Conservation (phyloP, 1,140 invertebrate genomes). For the Calephelis virginiensis region DNA sequence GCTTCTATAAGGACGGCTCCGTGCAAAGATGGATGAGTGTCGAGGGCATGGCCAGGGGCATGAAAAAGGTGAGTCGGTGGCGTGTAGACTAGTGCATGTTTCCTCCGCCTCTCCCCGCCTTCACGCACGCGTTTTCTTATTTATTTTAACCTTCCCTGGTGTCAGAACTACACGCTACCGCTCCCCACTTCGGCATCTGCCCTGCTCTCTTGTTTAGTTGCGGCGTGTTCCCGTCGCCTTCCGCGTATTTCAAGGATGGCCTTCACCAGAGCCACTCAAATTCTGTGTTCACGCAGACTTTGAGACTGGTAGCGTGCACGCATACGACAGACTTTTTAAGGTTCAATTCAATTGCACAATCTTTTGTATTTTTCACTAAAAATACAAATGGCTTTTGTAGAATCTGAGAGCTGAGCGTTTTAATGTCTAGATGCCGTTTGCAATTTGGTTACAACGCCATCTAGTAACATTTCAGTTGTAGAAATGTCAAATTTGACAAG, state of each 20-base stretch:
- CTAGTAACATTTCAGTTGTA: too few species aligned
- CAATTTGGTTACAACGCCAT: too few species aligned
- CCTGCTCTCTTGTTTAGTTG: constrained; percentile 15
- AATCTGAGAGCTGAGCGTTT: too few species aligned
- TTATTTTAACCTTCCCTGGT: constrained; percentile 40
- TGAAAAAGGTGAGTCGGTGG: constrained; percentile 78
- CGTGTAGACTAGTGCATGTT: constrained; percentile 75
- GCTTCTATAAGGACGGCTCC: constrained; percentile 75
- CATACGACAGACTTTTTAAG: too few species aligned
- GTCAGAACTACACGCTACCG: constrained; percentile 73
- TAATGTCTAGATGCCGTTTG: too few species aligned
- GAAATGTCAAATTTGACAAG: too few species aligned
- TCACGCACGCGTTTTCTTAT: constrained; percentile 32
- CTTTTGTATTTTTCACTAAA: too few species aligned
- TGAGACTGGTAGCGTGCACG: not conserved
- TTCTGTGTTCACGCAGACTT: constrained; percentile 17
- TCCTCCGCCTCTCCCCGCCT: constrained; percentile 31
- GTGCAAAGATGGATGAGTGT: constrained; percentile 74
- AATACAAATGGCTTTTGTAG: too few species aligned
- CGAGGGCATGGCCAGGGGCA: constrained; percentile 73
- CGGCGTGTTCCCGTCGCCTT: constrained; percentile 5
- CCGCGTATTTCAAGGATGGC: constrained; percentile 26
- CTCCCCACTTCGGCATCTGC: constrained; percentile 48
- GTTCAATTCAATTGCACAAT: too few species aligned
- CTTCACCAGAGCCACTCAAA: constrained; percentile 23